Percentiles rank a stretch among this genome's conserved stretches.
Evolutionary conservation across 2,797 vertebrate species (phyloP).

Genomic region (Mus spretus): DNA sequence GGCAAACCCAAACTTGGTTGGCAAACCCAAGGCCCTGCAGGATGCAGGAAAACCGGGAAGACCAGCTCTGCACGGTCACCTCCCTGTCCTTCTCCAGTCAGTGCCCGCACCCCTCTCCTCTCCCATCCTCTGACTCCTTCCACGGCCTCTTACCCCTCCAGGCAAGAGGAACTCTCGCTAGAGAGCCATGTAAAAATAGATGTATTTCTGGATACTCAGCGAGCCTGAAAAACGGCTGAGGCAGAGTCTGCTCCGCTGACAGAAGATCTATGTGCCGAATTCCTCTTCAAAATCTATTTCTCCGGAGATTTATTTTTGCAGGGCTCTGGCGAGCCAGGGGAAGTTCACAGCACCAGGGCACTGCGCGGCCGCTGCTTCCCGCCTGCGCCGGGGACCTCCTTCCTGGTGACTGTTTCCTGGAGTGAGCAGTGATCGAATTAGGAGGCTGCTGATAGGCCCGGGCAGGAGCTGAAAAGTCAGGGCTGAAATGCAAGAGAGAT

Average conservation of each 20-base stretch:
- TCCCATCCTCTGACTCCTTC: background rate
- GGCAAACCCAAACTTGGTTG: background rate
- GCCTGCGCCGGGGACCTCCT: background rate
- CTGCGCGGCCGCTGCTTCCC: background rate
- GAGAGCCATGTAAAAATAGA: slow-evolving; percentile 80
- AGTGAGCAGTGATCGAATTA: background rate
- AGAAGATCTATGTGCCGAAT: slow-evolving; percentile 83
- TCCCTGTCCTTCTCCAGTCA: rapidly evolving
- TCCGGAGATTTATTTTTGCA: slow-evolving; percentile 74
- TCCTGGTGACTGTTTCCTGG: background rate
- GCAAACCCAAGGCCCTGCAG: background rate
- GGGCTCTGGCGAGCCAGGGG: slow-evolving; percentile 40
- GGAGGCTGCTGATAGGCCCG: background rate
- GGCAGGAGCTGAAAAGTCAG: slow-evolving; percentile 40
- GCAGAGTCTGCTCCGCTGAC: slow-evolving; percentile 77
- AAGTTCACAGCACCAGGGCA: background rate
- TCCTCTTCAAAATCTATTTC: slow-evolving; percentile 83
- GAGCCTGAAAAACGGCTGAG: slow-evolving; percentile 80
- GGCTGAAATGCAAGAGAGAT: slow-evolving; percentile 51
- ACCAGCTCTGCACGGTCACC: background rate
- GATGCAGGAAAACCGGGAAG: background rate
- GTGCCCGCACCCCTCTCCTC: background rate
- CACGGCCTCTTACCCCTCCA: rapidly evolving
- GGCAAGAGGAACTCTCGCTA: slow-evolving; percentile 62
- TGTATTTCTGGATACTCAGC: slow-evolving; percentile 80